Conservation (phyloP, 1,140 invertebrate species). For the Aradophagus sp. region DNA sequence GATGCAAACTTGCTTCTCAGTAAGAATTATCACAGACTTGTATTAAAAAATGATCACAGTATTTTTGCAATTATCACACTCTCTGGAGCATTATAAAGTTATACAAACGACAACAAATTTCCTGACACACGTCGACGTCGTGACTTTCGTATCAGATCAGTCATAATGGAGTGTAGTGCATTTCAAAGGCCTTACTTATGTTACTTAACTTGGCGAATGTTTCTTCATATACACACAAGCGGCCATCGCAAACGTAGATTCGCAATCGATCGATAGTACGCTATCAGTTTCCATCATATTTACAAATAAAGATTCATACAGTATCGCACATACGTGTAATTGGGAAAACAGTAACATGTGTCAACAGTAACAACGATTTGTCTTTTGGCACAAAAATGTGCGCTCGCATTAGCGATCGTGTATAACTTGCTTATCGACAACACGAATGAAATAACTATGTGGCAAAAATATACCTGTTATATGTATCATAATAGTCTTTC, state of each 20-base stretch:
- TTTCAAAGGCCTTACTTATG: neutral
- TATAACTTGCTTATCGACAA: constrained; percentile 66
- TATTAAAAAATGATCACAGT: constrained; percentile 6
- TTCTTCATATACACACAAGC: constrained; percentile 11
- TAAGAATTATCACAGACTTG: neutral
- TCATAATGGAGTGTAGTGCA: neutral
- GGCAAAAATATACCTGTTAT: constrained; percentile 76
- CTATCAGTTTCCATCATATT: constrained; percentile 11
- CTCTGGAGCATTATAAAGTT: constrained; percentile 10
- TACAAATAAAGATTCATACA: constrained; percentile 39
- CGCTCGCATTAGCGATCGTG: constrained; percentile 28
- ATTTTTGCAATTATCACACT: constrained; percentile 3
- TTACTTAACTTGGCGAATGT: neutral
- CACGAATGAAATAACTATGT: constrained; percentile 73
- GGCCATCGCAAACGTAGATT: constrained; percentile 9
- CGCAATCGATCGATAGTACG: constrained; percentile 14
- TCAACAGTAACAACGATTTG: constrained; percentile 24
- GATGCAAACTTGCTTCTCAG: neutral
- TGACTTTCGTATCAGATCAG: constrained; percentile 19
- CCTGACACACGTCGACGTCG: constrained; percentile 15
- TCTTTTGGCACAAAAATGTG: constrained; percentile 24
- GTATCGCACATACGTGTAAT: constrained; percentile 29
- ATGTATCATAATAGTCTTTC: constrained; percentile 76
- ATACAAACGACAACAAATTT: constrained; percentile 11
- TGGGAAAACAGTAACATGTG: constrained; percentile 30